Conservation (phyloP, 2,113 vertebrate species). For the Laticauda colubrina region DNA sequence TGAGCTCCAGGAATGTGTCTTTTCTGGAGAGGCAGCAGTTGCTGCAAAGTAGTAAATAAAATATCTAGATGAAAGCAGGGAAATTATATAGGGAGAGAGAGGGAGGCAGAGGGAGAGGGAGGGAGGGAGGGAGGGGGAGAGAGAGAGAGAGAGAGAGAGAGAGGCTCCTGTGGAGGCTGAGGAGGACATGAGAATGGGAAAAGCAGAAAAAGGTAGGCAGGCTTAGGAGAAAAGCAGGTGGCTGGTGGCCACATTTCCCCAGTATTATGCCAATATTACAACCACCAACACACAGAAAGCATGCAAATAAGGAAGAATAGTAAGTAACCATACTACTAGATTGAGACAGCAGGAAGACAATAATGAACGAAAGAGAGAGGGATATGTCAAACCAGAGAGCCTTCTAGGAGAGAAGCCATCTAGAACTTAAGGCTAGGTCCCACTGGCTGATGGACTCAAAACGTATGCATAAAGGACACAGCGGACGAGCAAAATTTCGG, state of each 20-base stretch:
- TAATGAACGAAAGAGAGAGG: background rate
- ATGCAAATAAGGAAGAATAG: background rate
- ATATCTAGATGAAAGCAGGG: background rate
- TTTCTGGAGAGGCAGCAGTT: background rate
- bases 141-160: background rate
- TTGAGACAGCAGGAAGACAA: background rate
- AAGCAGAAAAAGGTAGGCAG: background rate
- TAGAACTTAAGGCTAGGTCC: background rate
- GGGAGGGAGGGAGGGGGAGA: background rate
- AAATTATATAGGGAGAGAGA: background rate
- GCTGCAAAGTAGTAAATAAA: background rate
- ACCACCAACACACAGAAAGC: background rate
- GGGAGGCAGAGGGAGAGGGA: background rate
- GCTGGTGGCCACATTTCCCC: background rate
- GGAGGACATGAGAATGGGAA: background rate
- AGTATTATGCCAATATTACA: background rate
- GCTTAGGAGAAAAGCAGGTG: background rate
- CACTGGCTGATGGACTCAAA: too few relatives aligned
- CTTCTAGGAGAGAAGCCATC: background rate
- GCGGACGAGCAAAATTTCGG: too few relatives aligned
- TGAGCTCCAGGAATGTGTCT: background rate
- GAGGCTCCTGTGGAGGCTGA: background rate
- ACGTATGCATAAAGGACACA: too few relatives aligned
- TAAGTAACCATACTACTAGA: background rate
- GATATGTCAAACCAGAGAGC: background rate